phyloP scores from a whole-genome alignment of 2,797 vertebrate species.

The Anisognathus igniventris region DNA sequence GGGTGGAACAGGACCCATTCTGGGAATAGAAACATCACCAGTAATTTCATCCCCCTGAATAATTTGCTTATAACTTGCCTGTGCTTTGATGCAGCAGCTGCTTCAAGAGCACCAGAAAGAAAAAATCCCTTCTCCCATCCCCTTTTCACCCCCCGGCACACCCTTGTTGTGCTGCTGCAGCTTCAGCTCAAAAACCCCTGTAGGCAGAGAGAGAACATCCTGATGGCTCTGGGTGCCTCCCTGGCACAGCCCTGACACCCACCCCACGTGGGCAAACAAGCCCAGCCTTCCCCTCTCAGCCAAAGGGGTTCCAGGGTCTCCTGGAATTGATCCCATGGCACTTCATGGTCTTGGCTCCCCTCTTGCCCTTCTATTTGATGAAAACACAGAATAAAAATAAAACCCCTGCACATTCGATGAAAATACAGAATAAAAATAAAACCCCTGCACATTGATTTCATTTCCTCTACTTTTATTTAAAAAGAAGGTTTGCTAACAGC shows the following conservation, averaged over 20 bases:
- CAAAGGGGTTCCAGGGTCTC: neutral
- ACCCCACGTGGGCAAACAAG: neutral
- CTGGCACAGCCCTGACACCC: neutral
- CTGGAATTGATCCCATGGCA: neutral
- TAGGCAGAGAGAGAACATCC: neutral
- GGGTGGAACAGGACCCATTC: neutral
- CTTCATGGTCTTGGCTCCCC: neutral
- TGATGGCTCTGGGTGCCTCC: neutral
- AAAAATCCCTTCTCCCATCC: neutral
- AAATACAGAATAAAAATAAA: neutral
- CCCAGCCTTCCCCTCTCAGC: neutral
- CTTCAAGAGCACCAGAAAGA: neutral
- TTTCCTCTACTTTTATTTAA: conserved; percentile 55
- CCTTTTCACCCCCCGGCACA: neutral
- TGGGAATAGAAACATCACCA: conserved; percentile 1
- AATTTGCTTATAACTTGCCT: neutral
- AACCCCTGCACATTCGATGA: neutral
- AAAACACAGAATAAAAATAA: neutral
- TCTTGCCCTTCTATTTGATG: neutral
- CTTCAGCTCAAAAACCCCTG: neutral
- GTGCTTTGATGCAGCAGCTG: conserved; percentile 3
- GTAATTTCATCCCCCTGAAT: neutral
- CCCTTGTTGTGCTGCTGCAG: neutral
- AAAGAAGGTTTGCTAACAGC: conserved; percentile 47
- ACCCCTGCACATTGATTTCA: neutral